Conservation (phyloP, 2,888 invertebrate species). For the Thereva nobilitata region DNA sequence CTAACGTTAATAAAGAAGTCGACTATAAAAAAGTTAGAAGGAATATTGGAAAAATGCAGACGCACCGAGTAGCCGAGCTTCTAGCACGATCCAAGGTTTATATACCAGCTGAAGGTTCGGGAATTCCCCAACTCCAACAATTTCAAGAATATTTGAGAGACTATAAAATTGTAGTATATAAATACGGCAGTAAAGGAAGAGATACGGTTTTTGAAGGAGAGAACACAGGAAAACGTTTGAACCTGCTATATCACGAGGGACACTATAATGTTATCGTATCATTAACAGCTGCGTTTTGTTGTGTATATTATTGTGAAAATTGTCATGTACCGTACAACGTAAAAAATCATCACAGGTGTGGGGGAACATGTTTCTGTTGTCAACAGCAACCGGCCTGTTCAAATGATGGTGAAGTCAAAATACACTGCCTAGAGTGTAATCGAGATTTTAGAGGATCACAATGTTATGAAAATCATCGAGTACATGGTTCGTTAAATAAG, state of each 20-base stretch:
- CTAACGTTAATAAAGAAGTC: not conserved
- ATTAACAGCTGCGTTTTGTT: slow-evolving; percentile 5
- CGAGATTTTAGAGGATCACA: slow-evolving; percentile 3
- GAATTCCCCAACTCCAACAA: slow-evolving; percentile 11
- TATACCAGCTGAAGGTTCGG: slow-evolving; percentile 3
- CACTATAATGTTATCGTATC: slow-evolving; percentile 21
- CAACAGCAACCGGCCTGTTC: slow-evolving; percentile 7
- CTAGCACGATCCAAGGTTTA: slow-evolving; percentile 6
- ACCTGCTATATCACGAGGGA: slow-evolving; percentile 12
- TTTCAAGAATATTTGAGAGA: slow-evolving; percentile 10
- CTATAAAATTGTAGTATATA: slow-evolving; percentile 20
- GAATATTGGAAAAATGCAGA: slow-evolving; percentile 20
- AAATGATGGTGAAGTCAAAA: not conserved
- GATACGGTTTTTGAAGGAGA: slow-evolving; percentile 16
- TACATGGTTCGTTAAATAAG: not conserved
- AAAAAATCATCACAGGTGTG: slow-evolving; percentile 19
- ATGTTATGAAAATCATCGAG: slow-evolving; percentile 10
- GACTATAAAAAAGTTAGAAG: slow-evolving; percentile 26
- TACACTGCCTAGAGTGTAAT: not conserved
- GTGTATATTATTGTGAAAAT: slow-evolving; percentile 7
- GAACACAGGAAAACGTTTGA: no score
- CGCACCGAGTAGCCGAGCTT: not conserved
- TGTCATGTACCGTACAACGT: slow-evolving; percentile 8
- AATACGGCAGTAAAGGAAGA: slow-evolving; percentile 12
- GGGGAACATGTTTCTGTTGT: slow-evolving; percentile 16